A percentile compares a stretch with the other conserved stretches of the same genome.
These are phyloP conservation scores for Cynoglossus semilaevis DNA, from an alignment of 2,113 vertebrate genomes.

Conservation along the genomic window DNA sequence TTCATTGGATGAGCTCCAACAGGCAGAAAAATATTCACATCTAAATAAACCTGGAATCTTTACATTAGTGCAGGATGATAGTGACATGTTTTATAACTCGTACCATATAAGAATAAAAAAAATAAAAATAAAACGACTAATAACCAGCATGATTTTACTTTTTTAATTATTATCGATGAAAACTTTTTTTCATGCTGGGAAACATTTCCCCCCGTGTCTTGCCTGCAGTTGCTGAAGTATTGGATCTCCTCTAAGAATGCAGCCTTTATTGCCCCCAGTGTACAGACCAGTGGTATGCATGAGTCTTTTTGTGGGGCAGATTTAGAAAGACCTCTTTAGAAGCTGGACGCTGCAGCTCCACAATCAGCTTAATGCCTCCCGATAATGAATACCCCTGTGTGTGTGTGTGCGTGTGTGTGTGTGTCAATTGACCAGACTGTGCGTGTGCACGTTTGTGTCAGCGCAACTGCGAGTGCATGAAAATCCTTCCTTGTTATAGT, in stretches of 20 bases:
- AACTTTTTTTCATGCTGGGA: background rate
- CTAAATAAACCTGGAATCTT: too few species aligned
- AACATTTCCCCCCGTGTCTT: conserved; percentile 20
- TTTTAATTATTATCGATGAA: background rate
- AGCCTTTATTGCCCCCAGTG: conserved; percentile 67
- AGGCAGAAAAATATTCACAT: too few species aligned
- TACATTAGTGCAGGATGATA: too few species aligned
- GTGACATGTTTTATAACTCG: too few species aligned
- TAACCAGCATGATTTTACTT: too few species aligned
- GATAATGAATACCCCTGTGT: conserved; percentile 76
- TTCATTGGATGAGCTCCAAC: too few species aligned
- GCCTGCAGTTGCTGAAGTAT: conserved; percentile 51
- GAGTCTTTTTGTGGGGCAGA: conserved; percentile 76
- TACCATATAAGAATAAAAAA: too few species aligned
- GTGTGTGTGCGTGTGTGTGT: conserved; percentile 54
- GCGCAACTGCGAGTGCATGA: background rate
- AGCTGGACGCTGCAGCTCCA: conserved; percentile 61
- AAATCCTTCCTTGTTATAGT: conserved; percentile 38
- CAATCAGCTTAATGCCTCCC: conserved; percentile 77
- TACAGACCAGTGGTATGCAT: conserved; percentile 73
- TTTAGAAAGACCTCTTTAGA: conserved; percentile 79
- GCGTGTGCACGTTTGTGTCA: background rate
- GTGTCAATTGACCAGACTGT: conserved; percentile 60
- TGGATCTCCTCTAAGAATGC: conserved; percentile 65
- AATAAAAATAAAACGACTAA: too few species aligned